Conservation (phyloP, 1,140 invertebrate species). For the Geopemphigus sp. region DNA sequence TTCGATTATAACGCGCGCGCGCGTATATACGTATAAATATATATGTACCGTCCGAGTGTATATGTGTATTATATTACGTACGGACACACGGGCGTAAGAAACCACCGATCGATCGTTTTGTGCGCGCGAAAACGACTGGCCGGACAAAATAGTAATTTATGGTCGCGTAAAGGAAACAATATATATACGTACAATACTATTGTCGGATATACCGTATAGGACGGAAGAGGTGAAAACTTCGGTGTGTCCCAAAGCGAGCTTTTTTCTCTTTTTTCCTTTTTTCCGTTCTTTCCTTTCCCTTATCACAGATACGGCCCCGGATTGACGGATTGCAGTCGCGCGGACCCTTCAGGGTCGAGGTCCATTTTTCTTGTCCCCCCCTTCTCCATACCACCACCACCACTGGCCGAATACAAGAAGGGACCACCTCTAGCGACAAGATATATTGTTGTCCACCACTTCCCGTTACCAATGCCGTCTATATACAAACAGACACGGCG, state of each 20-base stretch:
- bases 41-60: neutral
- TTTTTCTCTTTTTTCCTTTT: too few species aligned
- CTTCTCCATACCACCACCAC: too few species aligned
- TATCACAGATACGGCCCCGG: conserved; percentile 17
- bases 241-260: neutral
- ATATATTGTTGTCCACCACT: conserved; percentile 20
- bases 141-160: conserved; percentile 38
- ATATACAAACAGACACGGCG: neutral
- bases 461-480: neutral
- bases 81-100: too few species aligned
- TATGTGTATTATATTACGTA: neutral
- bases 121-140: conserved; percentile 10
- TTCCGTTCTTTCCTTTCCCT: neutral
- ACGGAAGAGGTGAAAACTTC: conserved; percentile 21
- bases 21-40: neutral
- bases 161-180: conserved; percentile 24
- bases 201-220: neutral
- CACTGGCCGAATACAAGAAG: conserved; percentile 10
- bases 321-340: conserved; percentile 42
- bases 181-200: neutral
- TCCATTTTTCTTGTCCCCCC: conserved; percentile 45
- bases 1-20: neutral
- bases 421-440: conserved; percentile 29
- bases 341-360: conserved; percentile 36
- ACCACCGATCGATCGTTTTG: neutral